Percentiles rank a stretch among this genome's conserved stretches.
phyloP scores from a whole-genome alignment of 2,797 vertebrate species.

The Falco columbarius region DNA sequence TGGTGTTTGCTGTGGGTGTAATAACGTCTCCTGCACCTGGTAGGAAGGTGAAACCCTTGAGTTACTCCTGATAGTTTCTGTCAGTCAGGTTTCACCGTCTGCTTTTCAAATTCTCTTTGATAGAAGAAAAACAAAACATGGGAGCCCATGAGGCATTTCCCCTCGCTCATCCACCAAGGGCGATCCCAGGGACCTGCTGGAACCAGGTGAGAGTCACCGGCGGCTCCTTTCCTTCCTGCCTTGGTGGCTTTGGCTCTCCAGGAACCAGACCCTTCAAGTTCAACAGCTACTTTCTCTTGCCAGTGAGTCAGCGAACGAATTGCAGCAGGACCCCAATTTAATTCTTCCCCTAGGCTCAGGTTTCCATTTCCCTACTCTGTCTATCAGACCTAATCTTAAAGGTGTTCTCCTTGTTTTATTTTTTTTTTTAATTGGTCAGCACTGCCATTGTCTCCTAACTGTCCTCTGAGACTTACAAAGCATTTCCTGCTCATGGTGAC shows the following conservation, averaged over 20 bases:
- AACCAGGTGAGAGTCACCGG: accelerated
- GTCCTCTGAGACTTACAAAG: constrained; percentile 63
- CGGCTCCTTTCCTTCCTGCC: not conserved
- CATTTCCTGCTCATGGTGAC: constrained; percentile 62
- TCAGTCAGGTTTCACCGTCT: not conserved
- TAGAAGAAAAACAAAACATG: accelerated
- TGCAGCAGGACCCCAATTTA: not conserved
- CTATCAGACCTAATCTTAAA: not conserved
- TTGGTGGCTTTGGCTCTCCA: not conserved
- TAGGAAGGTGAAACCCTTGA: not conserved
- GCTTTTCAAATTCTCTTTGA: not conserved
- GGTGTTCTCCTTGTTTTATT: not conserved
- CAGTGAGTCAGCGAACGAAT: accelerated
- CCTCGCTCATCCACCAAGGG: not conserved
- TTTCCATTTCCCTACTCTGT: no score
- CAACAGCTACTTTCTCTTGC: not conserved
- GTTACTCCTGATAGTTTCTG: accelerated
- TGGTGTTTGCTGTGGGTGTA: not conserved
- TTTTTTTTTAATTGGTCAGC: constrained; percentile 12
- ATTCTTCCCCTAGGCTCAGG: not conserved
- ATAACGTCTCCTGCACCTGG: not conserved
- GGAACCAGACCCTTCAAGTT: not conserved
- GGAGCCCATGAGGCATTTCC: not conserved
- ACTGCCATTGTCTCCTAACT: constrained; percentile 27
- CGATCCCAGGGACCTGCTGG: accelerated